Evolutionary conservation across 2,888 invertebrate species (phyloP), one percentile per base, ranked within the genome.

Genomic region (Caenorhabditis sp.): DNA sequence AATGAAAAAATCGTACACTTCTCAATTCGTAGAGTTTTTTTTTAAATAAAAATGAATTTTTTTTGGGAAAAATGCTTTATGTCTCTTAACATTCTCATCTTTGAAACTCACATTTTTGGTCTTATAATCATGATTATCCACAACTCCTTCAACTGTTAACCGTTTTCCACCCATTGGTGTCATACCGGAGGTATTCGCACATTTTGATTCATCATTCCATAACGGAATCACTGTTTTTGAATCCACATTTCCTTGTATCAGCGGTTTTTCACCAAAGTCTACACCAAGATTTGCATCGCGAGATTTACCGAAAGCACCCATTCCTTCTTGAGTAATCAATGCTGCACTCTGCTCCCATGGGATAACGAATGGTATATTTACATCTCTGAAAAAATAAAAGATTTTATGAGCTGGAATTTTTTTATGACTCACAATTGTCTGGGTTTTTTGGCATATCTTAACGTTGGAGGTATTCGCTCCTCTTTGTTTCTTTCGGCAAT

Each of bases 241-340:
- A 57, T 85, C 80, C 3, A 85, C 70, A 17, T 64, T 72, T 21
- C 85, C 85, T 67, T 78, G 76, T 20, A 60, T 65, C 14, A 80
- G 57, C 50, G 72, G 76, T 36, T 77, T 77, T 10, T 49, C 74
- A 26, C 81, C 81, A 21, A 76, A 72, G 54, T 81, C 70, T 1
- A 83, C 65, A 27, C 69, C 75, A 5, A 69, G 58, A 50, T 82
- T 78, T 1, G 81, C 76, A 26, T 77, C 74, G 38, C 82, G 65
- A 8, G 69, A 71, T 49, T 74, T 74, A 7, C 85, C 84, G 36
- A 85, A 85, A 10, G 85, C 85, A 8, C 85, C 83, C 85, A 85
- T 85, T 53, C 85, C 74, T 67, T 80, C 81, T 62, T 81, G 81
- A 12, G 81, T 78, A 5, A 76, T 78, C 14, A 78, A 27, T 1